Evolutionary conservation across 2,888 invertebrate species (phyloP).

Genomic region (Aporophyla nigra): DNA sequence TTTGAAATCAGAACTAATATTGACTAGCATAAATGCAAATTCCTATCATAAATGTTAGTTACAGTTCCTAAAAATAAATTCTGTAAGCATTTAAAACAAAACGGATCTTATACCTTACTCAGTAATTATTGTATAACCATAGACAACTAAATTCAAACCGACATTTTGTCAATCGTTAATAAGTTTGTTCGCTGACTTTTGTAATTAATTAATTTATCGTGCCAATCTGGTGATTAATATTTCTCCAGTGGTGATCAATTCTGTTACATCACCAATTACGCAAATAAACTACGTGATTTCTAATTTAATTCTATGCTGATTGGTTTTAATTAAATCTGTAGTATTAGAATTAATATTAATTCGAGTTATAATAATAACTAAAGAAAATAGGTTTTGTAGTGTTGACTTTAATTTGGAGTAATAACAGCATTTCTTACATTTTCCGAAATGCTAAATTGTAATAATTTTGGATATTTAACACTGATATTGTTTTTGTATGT

Average conservation of each 20-base stretch:
- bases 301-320: constrained; percentile 48
- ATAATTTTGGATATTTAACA: background rate
- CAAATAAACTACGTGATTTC: constrained; percentile 55
- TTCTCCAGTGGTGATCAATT: constrained; percentile 39
- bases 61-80: constrained; percentile 7
- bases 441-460: background rate
- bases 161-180: constrained; percentile 61
- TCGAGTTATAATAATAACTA: background rate
- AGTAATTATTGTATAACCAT: constrained; percentile 60
- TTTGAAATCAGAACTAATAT: background rate
- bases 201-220: constrained; percentile 62
- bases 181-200: constrained; percentile 60
- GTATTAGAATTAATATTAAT: constrained; percentile 17
- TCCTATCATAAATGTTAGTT: background rate
- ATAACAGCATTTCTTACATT: background rate
- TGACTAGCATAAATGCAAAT: background rate
- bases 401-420: background rate
- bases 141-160: constrained; percentile 41
- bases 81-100: constrained; percentile 21
- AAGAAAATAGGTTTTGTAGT: background rate
- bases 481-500: too few species aligned
- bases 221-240: constrained; percentile 52
- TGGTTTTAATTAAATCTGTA: constrained; percentile 45
- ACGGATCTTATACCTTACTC: constrained; percentile 35
- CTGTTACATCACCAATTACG: constrained; percentile 62